Percentiles rank a stretch among this genome's conserved stretches.
Conservation (phyloP, 2,113 vertebrate species). For the Neolamprologus sp. region DNA sequence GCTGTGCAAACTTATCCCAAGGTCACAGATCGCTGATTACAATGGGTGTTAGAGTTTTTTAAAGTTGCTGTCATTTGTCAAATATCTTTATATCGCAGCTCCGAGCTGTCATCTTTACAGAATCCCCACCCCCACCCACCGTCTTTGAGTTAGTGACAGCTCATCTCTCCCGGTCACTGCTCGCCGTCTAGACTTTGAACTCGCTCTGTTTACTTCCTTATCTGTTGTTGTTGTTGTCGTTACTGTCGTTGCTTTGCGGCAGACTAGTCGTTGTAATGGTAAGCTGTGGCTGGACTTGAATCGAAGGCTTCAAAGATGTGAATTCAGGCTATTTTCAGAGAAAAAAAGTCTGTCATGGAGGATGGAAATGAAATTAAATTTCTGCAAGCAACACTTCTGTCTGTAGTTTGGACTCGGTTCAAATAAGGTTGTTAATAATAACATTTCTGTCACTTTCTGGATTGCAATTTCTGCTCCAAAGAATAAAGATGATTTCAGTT, state of each 20-base stretch:
- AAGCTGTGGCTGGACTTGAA: background rate
- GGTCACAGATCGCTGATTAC: slow-evolving; percentile 53
- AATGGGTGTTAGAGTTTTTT: slow-evolving; percentile 39
- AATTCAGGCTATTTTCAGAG: background rate
- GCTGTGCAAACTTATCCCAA: background rate
- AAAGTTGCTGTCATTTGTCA: slow-evolving; percentile 59
- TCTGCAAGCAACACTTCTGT: background rate
- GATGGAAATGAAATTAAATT: background rate
- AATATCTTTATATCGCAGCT: slow-evolving; percentile 41
- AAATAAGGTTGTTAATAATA: background rate
- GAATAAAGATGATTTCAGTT: background rate
- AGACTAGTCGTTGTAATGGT: slow-evolving; percentile 11
- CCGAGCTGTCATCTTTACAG: slow-evolving; percentile 54
- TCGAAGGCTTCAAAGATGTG: slow-evolving; percentile 38
- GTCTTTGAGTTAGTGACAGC: slow-evolving; percentile 66
- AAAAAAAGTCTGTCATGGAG: background rate
- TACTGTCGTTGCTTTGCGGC: background rate
- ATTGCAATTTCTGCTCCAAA: background rate
- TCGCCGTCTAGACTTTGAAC: slow-evolving; percentile 63
- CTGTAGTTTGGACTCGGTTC: background rate
- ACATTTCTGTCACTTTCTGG: background rate
- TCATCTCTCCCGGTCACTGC: slow-evolving; percentile 61
- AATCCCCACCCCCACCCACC: background rate
- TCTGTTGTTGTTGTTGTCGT: slow-evolving; percentile 48
- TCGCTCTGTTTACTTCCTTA: slow-evolving; percentile 44